Evolutionary conservation across 2,888 invertebrate species (phyloP), one percentile per base, ranked within the genome.

Genomic region (Quadriops clusia): DNA sequence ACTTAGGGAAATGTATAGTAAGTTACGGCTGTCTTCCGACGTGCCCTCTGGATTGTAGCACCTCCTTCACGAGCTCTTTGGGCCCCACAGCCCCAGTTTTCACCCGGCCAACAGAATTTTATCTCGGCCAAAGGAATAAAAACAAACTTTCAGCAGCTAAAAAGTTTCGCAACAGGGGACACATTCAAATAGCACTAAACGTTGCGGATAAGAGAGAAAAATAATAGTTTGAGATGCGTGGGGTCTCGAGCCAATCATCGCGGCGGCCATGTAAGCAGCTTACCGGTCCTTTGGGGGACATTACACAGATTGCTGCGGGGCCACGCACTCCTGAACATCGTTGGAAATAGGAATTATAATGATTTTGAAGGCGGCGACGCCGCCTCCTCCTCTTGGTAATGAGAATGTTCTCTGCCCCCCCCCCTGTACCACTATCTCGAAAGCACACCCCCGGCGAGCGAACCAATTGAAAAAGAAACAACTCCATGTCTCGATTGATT

Each of bases 241-340:
- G 38, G 48, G 50, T 49, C 50, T 46, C 49, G 43, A 46, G 43
- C 47, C 52, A 54, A 54, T 53, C 52, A 51, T 53, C 51, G 48
- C 44, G 49, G 47, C 47, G 46, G 42, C 44, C 14, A 46, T 45
- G 49, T 55, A 55, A 56, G 54, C 53, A 50, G 51, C 54, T 54
- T 54, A 55, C 48, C 48, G 51, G 50, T 45, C 55, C 53, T 39
- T 37, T 39, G 54, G 56, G 57, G 53, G 44, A 53, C 53, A 53
- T 57, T 54, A 56, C 51, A 54, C 54, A 56, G 57, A 57, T 57
- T 56, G 56, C 53, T 45, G 47, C 41, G 43, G 44, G 43, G 43
- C 39, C 39, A 42, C 42, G 43, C 44, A 42, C 43, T 42, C 43
- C 39, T 39, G 36, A 41, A 40, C 42, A 37, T 36, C 37, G 37